A percentile compares a stretch with the other conserved stretches of the same genome.
phyloP scores from a whole-genome alignment of 2,113 vertebrate species.

The Caranx ignobilis region DNA sequence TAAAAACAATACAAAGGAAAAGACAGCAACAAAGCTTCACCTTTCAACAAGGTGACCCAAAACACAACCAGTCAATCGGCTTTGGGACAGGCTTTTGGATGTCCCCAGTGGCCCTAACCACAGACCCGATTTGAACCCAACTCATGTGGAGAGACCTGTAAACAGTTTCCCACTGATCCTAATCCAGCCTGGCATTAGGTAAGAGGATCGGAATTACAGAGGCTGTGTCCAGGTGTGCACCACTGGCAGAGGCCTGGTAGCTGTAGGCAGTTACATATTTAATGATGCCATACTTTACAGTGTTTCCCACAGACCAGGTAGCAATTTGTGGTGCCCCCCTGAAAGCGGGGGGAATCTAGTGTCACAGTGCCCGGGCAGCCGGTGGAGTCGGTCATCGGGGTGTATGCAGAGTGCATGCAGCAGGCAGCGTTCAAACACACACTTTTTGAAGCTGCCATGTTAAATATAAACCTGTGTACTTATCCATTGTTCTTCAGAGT shows the following conservation, averaged over 20 bases:
- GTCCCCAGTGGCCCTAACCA: background rate
- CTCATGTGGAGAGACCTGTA: constrained; percentile 8
- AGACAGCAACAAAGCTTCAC: background rate
- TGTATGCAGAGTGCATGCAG: no score
- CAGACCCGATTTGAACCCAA: constrained; percentile 5
- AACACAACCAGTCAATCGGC: background rate
- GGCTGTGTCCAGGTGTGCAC: constrained; percentile 7
- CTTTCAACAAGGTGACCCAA: background rate
- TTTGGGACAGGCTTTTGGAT: background rate
- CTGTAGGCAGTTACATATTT: background rate
- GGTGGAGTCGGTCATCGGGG: no score
- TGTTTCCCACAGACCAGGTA: no score
- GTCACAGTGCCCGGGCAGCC: no score
- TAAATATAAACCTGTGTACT: no score
- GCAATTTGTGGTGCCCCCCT: no score
- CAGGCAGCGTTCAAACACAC: no score
- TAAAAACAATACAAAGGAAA: background rate
- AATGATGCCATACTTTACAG: background rate
- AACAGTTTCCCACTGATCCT: constrained; percentile 8
- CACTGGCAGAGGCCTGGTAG: background rate
- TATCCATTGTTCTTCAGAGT: no score
- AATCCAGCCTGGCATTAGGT: constrained; percentile 26
- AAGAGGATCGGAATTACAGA: background rate
- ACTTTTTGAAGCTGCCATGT: no score
- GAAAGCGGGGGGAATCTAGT: no score